Evolutionary conservation across 2,797 vertebrate genomes (phyloP).

Genomic region (Hydrolagus colliei): DNA sequence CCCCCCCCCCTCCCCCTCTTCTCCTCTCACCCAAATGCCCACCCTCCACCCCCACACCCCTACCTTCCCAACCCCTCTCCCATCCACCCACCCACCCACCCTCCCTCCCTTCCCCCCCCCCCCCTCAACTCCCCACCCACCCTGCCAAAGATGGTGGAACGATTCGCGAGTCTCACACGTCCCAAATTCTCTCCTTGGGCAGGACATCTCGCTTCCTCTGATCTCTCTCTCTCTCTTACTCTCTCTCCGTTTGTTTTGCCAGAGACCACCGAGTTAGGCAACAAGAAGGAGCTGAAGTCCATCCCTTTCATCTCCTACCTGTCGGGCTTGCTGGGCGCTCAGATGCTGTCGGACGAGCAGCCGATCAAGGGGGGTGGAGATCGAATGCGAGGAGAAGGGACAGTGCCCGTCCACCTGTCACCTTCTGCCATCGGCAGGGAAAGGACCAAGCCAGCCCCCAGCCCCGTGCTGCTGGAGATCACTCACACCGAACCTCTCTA

Average conservation of each 20-base stretch:
- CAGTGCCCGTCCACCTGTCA: conserved; percentile 86
- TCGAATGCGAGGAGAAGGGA: conserved; percentile 88
- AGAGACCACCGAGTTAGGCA: conserved; percentile 85
- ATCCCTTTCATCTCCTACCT: conserved; percentile 95
- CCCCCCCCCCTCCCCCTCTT: not conserved
- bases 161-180: too few species aligned
- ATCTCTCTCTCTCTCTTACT: not conserved
- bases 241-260: conserved; percentile 32
- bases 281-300: conserved; percentile 83
- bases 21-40: too few species aligned
- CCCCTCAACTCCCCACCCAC: not conserved
- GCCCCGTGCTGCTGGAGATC: conserved; percentile 84
- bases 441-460: conserved; percentile 81
- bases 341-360: conserved; percentile 84
- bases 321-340: conserved; percentile 81
- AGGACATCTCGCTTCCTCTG: not conserved
- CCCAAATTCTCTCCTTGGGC: too few species aligned
- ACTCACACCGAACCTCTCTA: conserved; percentile 83
- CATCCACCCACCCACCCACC: not conserved
- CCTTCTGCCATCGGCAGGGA: conserved; percentile 77
- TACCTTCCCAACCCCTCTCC: too few species aligned
- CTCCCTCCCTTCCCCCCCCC: not conserved
- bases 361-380: conserved; percentile 86
- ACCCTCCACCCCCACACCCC: too few species aligned
- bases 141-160: too few species aligned